Percentiles rank a stretch among this genome's conserved stretches.
These are phyloP conservation scores for Silurus glanis DNA, from an alignment of 2,113 vertebrate genomes.

Conservation along the genomic window DNA sequence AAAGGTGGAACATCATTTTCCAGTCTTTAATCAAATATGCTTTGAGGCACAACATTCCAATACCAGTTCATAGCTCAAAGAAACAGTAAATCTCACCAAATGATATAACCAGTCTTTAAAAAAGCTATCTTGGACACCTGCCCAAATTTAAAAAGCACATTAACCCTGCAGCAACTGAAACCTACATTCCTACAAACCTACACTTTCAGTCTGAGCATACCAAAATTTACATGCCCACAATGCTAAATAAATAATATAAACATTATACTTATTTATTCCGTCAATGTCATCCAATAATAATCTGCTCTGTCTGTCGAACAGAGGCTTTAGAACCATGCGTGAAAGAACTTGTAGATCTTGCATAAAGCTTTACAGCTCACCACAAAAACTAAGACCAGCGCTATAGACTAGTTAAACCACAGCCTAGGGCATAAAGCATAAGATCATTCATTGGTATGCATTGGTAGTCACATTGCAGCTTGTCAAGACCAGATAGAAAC, in stretches of 20 bases:
- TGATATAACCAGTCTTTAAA: conserved; percentile 3
- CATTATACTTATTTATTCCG: neutral
- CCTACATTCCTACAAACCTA: neutral
- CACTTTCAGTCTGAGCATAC: neutral
- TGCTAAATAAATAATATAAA: neutral
- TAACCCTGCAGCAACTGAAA: neutral
- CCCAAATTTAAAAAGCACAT: neutral
- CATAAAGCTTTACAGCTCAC: neutral
- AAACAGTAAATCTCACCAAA: conserved; percentile 16
- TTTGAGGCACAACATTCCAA: neutral
- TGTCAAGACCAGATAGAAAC: neutral
- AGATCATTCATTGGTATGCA: conserved; percentile 4
- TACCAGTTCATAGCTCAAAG: neutral
- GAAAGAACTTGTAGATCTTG: neutral
- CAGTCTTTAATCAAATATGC: neutral
- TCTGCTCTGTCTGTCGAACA: neutral
- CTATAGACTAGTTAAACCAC: neutral
- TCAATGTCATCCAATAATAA: neutral
- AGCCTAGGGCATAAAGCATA: neutral
- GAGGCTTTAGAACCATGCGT: neutral
- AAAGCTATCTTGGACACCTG: conserved; percentile 9
- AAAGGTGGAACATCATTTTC: neutral
- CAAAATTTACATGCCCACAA: neutral
- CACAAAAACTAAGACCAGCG: neutral
- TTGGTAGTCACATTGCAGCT: conserved; percentile 6